A percentile compares a stretch with the other conserved stretches of the same genome.
Evolutionary conservation across 2,113 vertebrate species (phyloP).

Genomic region (Grallaria varia): DNA sequence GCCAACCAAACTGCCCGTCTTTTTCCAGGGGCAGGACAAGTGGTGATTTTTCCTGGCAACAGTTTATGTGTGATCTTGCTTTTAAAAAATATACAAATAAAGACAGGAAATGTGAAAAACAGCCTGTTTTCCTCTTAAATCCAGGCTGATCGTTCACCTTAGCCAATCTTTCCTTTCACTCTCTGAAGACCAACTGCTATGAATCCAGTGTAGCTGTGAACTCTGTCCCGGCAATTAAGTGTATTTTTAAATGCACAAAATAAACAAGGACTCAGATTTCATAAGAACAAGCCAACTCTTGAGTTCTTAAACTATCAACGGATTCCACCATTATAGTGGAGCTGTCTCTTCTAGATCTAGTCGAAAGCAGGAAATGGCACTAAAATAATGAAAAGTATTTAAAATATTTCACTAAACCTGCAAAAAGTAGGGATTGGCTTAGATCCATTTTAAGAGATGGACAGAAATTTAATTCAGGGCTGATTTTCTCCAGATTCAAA

Average conservation of each 20-base stretch:
- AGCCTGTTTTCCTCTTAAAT: background rate
- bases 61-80: background rate
- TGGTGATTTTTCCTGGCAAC: conserved; percentile 27
- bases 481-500: background rate
- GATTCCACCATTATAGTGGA: accelerated
- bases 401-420: background rate
- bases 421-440: background rate
- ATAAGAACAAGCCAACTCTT: background rate
- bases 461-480: background rate
- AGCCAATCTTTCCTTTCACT: background rate
- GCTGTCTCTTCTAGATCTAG: background rate
- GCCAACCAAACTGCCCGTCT: background rate
- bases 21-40: conserved; percentile 11
- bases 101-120: background rate
- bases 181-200: background rate
- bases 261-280: background rate
- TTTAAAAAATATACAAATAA: background rate
- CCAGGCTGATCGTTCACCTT: background rate
- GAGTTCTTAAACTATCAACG: background rate
- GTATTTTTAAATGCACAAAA: conserved; percentile 14
- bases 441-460: background rate
- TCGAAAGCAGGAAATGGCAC: background rate
- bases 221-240: background rate
- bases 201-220: background rate
- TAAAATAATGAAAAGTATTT: background rate